These are phyloP conservation scores for Triplophysa dalaica DNA, from an alignment of 2,113 vertebrate species.

Conservation along the genomic window DNA sequence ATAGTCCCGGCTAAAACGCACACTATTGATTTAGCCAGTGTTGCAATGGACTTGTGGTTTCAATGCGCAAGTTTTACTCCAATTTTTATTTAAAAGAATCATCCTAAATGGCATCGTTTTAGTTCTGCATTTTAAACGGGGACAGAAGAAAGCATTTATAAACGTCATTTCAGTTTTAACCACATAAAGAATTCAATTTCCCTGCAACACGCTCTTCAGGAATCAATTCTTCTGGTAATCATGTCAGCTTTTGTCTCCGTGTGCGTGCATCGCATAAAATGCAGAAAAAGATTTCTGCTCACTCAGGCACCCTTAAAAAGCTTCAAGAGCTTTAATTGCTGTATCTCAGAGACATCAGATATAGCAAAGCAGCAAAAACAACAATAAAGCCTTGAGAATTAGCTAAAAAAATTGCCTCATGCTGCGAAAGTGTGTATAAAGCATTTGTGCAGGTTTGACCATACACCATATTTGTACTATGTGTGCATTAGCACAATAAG, in stretches of 20 bases:
- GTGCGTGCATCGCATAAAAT: slow-evolving; percentile 37
- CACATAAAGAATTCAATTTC: slow-evolving; percentile 36
- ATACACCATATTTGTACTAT: background rate
- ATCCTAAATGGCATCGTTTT: too few relatives aligned
- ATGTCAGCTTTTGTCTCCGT: slow-evolving; percentile 26
- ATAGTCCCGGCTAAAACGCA: too few relatives aligned
- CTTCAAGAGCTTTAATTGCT: slow-evolving; percentile 29
- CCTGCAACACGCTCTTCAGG: slow-evolving; percentile 46
- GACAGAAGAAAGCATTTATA: background rate
- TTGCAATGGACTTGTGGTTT: too few relatives aligned
- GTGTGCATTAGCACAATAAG: background rate
- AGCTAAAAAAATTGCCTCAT: background rate
- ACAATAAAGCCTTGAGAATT: slow-evolving; percentile 22
- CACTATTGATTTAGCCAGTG: too few relatives aligned
- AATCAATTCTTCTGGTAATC: slow-evolving; percentile 27
- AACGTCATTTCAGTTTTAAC: background rate
- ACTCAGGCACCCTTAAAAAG: slow-evolving; percentile 26
- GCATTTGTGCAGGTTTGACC: background rate
- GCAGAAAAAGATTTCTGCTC: slow-evolving; percentile 31
- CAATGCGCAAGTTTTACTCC: too few relatives aligned
- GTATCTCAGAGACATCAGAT: background rate
- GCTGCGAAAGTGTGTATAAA: background rate
- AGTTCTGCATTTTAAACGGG: too few relatives aligned
- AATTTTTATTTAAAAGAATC: too few relatives aligned
- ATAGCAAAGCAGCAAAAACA: slow-evolving; percentile 29